A percentile compares a stretch with the other conserved stretches of the same genome.
Conservation (phyloP, 2,797 vertebrate genomes). For the Telmatherina bonti region DNA sequence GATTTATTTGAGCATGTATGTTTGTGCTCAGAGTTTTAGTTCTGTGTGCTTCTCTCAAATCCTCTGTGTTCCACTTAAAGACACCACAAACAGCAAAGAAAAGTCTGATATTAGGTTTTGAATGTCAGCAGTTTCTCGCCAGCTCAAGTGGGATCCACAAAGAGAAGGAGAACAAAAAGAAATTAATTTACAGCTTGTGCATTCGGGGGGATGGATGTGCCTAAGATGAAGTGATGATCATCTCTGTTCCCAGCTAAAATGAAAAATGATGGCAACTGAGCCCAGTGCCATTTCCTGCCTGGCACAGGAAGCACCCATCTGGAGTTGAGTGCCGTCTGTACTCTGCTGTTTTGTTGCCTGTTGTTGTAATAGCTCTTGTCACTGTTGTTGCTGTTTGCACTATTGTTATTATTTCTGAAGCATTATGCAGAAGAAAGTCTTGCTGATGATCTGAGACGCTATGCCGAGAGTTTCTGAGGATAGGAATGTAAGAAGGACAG, state of each 20-base stretch:
- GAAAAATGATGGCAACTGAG: conserved; percentile 70
- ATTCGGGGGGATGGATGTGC: conserved; percentile 46
- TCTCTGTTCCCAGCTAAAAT: conserved; percentile 66
- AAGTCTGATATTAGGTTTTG: conserved; percentile 30
- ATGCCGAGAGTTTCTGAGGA: conserved; percentile 4
- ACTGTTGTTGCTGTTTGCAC: conserved; percentile 42
- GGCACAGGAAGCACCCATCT: conserved; percentile 78
- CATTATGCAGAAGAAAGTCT: conserved; percentile 9
- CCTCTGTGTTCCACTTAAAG: conserved; percentile 16
- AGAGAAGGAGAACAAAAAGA: conserved; percentile 53
- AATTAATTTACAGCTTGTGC: conserved; percentile 60
- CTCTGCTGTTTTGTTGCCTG: conserved; percentile 53
- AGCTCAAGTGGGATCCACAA: conserved; percentile 44
- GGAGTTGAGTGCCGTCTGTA: conserved; percentile 66
- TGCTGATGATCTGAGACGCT: conserved; percentile 39
- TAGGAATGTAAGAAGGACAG: conserved; percentile 32
- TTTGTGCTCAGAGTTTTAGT: neutral
- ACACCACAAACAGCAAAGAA: conserved; percentile 12
- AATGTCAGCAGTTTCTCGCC: conserved; percentile 33
- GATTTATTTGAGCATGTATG: neutral
- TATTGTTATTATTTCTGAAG: conserved; percentile 55
- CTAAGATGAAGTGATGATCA: conserved; percentile 70
- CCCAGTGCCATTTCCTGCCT: conserved; percentile 72
- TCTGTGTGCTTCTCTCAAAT: neutral
- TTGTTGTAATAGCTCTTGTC: conserved; percentile 62